Percentiles rank a stretch among this genome's conserved stretches.
These are phyloP conservation scores for Phataginus tricuspis DNA, from an alignment of 2,797 vertebrate genomes.

Conservation along the genomic window DNA sequence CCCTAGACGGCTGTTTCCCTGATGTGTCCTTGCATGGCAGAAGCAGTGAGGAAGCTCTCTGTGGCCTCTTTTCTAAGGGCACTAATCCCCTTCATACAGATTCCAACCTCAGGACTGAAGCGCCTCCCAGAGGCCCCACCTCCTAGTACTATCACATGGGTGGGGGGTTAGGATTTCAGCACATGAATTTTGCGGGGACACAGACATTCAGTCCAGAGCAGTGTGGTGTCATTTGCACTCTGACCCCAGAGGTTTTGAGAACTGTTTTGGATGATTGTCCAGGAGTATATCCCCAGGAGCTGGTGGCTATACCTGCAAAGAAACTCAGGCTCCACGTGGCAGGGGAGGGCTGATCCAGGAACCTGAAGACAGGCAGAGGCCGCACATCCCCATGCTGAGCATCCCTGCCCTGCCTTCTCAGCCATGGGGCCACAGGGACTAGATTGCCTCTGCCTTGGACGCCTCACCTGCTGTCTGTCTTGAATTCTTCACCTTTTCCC, in stretches of 20 bases:
- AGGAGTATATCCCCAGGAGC: not conserved
- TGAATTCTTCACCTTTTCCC: conserved; percentile 59
- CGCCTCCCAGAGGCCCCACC: not conserved
- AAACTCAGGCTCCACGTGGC: not conserved
- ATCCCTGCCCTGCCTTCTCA: not conserved
- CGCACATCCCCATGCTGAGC: not conserved
- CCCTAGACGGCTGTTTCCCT: not conserved
- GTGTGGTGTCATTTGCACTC: not conserved
- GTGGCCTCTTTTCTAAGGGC: not conserved
- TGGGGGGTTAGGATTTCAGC: not conserved
- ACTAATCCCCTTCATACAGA: not conserved
- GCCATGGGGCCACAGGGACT: not conserved
- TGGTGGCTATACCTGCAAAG: not conserved
- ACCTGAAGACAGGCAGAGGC: not conserved
- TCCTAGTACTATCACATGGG: not conserved
- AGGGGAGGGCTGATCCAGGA: not conserved
- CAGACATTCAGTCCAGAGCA: not conserved
- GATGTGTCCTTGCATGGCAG: not conserved
- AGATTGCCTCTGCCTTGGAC: conserved; percentile 8
- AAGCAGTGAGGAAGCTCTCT: not conserved
- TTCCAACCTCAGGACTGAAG: not conserved
- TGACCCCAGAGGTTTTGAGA: not conserved
- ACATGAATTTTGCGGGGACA: not conserved
- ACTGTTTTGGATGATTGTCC: not conserved
- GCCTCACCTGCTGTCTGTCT: conserved; percentile 39